A percentile compares a stretch with the other conserved stretches of the same genome.
phyloP scores from a whole-genome alignment of 2,113 vertebrate genomes.

The Catagonus wagneri region DNA sequence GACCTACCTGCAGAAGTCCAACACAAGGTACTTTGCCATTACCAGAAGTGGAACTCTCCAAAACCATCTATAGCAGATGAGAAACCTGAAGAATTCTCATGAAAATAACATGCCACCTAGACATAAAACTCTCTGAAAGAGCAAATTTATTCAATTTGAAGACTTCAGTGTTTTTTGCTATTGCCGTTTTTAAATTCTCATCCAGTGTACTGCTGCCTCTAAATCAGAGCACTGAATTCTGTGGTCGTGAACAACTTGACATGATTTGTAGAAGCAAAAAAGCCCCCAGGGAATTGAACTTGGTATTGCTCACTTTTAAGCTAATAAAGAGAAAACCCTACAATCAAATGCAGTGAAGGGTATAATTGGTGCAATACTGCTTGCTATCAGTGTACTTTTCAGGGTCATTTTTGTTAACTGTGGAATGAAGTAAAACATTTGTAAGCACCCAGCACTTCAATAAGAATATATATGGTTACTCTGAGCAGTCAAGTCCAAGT shows the following conservation, averaged over 20 bases:
- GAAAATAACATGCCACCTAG: neutral
- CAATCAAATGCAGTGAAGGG: constrained; percentile 78
- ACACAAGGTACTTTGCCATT: neutral
- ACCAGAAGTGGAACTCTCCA: neutral
- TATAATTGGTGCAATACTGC: constrained; percentile 70
- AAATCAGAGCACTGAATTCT: constrained; percentile 72
- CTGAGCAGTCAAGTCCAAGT: constrained; percentile 63
- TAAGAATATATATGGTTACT: constrained; percentile 61
- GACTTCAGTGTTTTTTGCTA: constrained; percentile 7
- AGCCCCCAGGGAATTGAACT: constrained; percentile 71
- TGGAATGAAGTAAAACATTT: constrained; percentile 73
- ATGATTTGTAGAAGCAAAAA: constrained; percentile 77
- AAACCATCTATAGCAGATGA: neutral
- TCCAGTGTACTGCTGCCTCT: constrained; percentile 36
- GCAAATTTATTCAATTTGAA: neutral
- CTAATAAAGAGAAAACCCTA: constrained; percentile 77
- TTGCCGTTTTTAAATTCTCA: constrained; percentile 57
- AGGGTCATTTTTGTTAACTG: constrained; percentile 78
- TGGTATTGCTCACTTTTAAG: constrained; percentile 80
- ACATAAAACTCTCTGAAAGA: constrained; percentile 10
- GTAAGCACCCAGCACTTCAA: constrained; percentile 58
- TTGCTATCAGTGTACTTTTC: constrained; percentile 71
- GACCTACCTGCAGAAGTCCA: neutral
- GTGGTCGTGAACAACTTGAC: constrained; percentile 74
- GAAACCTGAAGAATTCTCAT: neutral